These are phyloP conservation scores for Cynopterus brachyotis DNA, from an alignment of 2,113 vertebrate genomes.

Conservation along the genomic window DNA sequence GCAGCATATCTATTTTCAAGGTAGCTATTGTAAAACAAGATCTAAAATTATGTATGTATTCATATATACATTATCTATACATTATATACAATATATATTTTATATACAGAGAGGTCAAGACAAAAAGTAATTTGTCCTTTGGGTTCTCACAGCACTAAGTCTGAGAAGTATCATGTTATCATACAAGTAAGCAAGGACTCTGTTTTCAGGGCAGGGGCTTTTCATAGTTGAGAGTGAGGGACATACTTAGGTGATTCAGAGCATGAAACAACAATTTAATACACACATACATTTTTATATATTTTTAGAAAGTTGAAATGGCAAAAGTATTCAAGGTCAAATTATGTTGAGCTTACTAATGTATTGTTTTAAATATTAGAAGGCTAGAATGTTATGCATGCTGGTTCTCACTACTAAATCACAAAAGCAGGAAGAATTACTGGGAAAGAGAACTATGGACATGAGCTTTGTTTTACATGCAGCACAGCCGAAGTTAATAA, in stretches of 20 bases:
- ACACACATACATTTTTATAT: not conserved
- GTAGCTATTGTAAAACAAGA: not conserved
- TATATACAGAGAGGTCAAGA: not conserved
- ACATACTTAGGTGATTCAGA: not conserved
- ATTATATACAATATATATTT: not conserved
- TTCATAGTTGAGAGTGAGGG: not conserved
- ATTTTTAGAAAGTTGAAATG: not conserved
- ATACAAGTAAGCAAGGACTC: not conserved
- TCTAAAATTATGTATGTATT: not conserved
- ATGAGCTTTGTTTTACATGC: not conserved
- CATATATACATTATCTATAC: not conserved
- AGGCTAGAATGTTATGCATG: accelerated
- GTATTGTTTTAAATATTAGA: not conserved
- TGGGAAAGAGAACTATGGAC: not conserved
- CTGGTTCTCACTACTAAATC: not conserved
- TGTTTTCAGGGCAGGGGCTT: not conserved
- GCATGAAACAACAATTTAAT: not conserved
- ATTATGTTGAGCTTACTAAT: not conserved
- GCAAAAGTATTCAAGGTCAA: not conserved
- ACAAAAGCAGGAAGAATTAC: not conserved
- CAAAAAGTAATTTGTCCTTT: not conserved
- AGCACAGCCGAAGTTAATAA: not conserved
- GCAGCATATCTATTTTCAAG: not conserved
- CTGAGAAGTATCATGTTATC: not conserved
- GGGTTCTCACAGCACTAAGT: not conserved